A percentile compares a stretch with the other conserved stretches of the same genome.
Conservation (phyloP, 1,140 invertebrate species). For the Patella vulgata region DNA sequence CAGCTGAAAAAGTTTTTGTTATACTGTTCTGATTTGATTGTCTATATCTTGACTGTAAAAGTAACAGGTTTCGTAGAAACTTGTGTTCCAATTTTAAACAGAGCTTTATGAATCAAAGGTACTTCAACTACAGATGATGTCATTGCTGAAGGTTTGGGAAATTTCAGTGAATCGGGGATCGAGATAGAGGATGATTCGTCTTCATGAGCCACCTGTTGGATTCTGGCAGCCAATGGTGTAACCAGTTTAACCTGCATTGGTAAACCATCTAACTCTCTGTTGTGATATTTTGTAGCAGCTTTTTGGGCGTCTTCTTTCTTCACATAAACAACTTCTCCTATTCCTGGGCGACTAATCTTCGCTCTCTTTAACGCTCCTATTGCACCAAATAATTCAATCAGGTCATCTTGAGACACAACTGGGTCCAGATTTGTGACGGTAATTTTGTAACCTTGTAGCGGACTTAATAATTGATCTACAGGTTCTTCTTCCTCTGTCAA, state of each 20-base stretch:
- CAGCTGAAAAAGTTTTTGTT: no score
- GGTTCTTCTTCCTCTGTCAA: background rate
- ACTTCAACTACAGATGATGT: slow-evolving; percentile 39
- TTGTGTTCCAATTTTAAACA: slow-evolving; percentile 50
- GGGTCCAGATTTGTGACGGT: slow-evolving; percentile 85
- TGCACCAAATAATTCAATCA: slow-evolving; percentile 90
- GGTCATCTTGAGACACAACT: slow-evolving; percentile 87
- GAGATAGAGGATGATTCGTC: slow-evolving; percentile 6
- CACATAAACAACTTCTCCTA: slow-evolving; percentile 90
- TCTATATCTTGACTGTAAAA: slow-evolving; percentile 57
- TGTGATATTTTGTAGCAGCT: slow-evolving; percentile 91
- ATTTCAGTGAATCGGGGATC: slow-evolving; percentile 14
- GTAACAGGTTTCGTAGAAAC: slow-evolving; percentile 36
- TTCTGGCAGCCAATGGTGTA: slow-evolving; percentile 37
- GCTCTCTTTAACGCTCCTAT: slow-evolving; percentile 86
- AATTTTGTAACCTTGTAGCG: slow-evolving; percentile 63
- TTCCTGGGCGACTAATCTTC: slow-evolving; percentile 83
- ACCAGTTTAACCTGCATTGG: slow-evolving; percentile 56
- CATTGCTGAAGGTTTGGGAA: slow-evolving; percentile 14
- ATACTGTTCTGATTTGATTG: no score
- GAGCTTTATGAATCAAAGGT: slow-evolving; percentile 49
- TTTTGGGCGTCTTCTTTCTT: slow-evolving; percentile 84
- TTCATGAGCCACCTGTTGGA: slow-evolving; percentile 26
- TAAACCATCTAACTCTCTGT: slow-evolving; percentile 80
- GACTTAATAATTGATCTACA: slow-evolving; percentile 48